These are phyloP conservation scores for Aphidius colemani DNA, from an alignment of 2,888 invertebrate genomes.

Conservation along the genomic window DNA sequence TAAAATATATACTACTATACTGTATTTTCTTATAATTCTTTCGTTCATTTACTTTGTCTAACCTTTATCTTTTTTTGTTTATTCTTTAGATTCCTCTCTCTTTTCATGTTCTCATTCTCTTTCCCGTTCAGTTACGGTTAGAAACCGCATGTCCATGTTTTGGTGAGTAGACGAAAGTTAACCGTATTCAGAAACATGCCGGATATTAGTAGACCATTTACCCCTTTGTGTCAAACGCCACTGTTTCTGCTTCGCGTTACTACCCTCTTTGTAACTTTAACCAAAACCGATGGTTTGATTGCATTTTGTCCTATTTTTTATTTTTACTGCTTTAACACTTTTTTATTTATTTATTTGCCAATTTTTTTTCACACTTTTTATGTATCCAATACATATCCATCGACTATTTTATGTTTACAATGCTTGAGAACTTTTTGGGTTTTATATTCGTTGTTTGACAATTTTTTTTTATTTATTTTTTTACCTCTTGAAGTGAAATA, in stretches of 20 bases:
- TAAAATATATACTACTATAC: too few relatives aligned
- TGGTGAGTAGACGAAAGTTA: slow-evolving; percentile 32
- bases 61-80: too few relatives aligned
- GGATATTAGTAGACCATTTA: slow-evolving; percentile 28
- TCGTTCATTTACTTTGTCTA: too few relatives aligned
- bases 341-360: neutral
- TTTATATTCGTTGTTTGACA: too few relatives aligned
- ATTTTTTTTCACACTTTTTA: neutral
- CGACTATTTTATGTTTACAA: too few relatives aligned
- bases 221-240: slow-evolving; percentile 14
- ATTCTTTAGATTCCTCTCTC: too few relatives aligned
- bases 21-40: too few relatives aligned
- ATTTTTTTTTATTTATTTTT: too few relatives aligned
- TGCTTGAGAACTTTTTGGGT: too few relatives aligned
- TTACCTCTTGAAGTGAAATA: too few relatives aligned
- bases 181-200: slow-evolving; percentile 29
- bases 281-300: neutral
- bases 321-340: neutral
- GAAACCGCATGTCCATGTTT: slow-evolving; percentile 30
- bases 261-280: neutral
- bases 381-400: neutral
- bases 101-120: too few relatives aligned
- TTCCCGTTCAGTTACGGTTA: neutral
- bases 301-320: too few relatives aligned
- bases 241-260: slow-evolving; percentile 1